These are phyloP conservation scores for Cheumatopsyche charites DNA, from an alignment of 1,140 invertebrate species.

Conservation along the genomic window DNA sequence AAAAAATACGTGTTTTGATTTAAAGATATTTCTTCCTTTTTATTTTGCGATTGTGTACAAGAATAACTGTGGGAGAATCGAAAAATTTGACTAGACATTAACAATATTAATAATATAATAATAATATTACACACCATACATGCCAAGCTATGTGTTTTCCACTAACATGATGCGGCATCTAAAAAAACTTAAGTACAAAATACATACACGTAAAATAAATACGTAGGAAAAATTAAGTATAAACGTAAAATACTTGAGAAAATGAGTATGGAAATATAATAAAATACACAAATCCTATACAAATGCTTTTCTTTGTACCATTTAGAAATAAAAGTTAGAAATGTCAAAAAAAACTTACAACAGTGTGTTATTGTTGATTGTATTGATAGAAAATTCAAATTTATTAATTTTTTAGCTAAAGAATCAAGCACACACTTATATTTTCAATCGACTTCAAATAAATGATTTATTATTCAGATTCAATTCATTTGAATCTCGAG, in stretches of 20 bases:
- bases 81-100: slow-evolving; percentile 48
- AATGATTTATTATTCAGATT: too few species aligned
- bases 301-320: too few species aligned
- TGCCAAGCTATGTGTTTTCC: not conserved
- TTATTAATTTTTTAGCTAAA: too few species aligned
- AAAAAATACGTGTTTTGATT: slow-evolving; percentile 36
- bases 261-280: too few species aligned
- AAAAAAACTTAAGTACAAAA: slow-evolving; percentile 21
- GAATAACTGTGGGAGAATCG: slow-evolving; percentile 45
- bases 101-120: slow-evolving; percentile 17
- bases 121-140: not conserved
- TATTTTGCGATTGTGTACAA: slow-evolving; percentile 44
- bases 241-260: not conserved
- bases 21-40: slow-evolving; percentile 27
- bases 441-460: too few species aligned
- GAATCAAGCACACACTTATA: too few species aligned
- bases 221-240: slow-evolving; percentile 18
- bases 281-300: too few species aligned
- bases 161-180: not conserved
- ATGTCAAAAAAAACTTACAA: too few species aligned
- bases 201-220: not conserved
- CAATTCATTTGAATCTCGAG: too few species aligned
- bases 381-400: too few species aligned
- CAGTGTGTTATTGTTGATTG: too few species aligned
- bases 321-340: too few species aligned